Evolutionary conservation across 2,888 invertebrate species (phyloP), one percentile per base, ranked within the genome.

Genomic region (Ashinkailepas kermadecensis): DNA sequence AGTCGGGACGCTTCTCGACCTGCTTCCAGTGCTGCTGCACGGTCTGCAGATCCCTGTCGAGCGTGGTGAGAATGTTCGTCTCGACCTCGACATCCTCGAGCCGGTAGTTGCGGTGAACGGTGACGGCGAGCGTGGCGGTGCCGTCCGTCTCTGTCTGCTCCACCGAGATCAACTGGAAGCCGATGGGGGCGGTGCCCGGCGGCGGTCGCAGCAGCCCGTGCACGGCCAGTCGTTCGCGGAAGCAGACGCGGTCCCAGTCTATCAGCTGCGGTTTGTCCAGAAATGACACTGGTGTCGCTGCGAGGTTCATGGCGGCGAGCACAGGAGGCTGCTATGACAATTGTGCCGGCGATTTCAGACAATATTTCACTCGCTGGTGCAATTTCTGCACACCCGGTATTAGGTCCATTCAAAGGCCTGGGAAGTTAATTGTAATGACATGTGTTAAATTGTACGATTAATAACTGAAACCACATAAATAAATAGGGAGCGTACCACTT

Each of bases 1-100:
- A 11, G 25, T 39, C 70, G 18, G 70, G 70, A 15, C 39, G 39
- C 6, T 7, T 70, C 15, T 1, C 70, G 1, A 39, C 39, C 70
- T 70, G 70, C 18, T 54, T 39, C 70, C 70, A 70, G 39, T 70
- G 70, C 70, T 70, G 70, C 39, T 70, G 25, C 39, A 70, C 39
- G 9, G 70, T 70, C 39, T 70, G 70, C 15, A 70, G 70, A 39
- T 70, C 70, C 7, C 39, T 39, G 39, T 54, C 70, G 39, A 70
- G n/a, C 25, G 39, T 39, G 39, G 70, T 15, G n/a, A 39, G 21
- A 6, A 70, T 21, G 9, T 70, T 39, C 13, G 70, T 39, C 6
- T 6, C 7, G 15, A 70, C 70, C 15, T 70, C 39, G 18, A 39
- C 39, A 2, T 39, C 39, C 39, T 70, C 70, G 39, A 70, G 70